Evolutionary conservation across 1,140 invertebrate species (phyloP), one percentile per base, ranked within the genome.

Genomic region (Lepidotrigona ventralis): DNA sequence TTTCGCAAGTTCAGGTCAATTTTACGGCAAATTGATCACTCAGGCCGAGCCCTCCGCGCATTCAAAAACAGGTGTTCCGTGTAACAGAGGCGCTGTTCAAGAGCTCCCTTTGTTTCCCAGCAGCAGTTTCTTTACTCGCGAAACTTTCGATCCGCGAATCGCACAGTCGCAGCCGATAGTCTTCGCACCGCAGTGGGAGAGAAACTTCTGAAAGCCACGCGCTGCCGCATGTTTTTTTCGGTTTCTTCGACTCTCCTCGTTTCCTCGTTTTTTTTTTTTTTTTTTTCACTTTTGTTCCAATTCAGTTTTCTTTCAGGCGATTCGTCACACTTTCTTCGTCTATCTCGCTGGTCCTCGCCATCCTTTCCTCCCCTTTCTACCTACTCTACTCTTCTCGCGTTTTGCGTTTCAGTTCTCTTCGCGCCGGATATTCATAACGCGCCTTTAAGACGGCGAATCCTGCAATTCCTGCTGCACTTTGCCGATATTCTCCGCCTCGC

Each of bases 401-500:
- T 54, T 46, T 58, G 21, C 54, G 19, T 75, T 60, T 33, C 39
- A 17, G 2, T 17, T 39, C 14, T 64, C 51, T 26, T 23, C 66
- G 19, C 33, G 15, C 54, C n/a, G 69, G 26, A 75, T n/a, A n/a
- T 71, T 77, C 60, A 56, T 60, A 76, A 72, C 56, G 56, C n/a
- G 54, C 11, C 60, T n/a, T 53, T 85, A 87, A 76, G 79, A 80
- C 53, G 72, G 68, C 9, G 73, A 81, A 53, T 88, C 81, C 74
- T 68, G 66, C 23, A 53, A 3, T 15, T 81, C 58, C 33, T 58
- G 33, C 83, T 71, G 64, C 79, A 33, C 15, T 80, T 86, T 84
- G 15, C 94, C 94, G 90, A 97, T 94, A 51, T 95, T 94, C 91
- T 96, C 96, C 5, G 96, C 96, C 86, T 97, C 96, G 82, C 95